These are phyloP conservation scores for Varanus komodoensis DNA, from an alignment of 2,113 vertebrate species.

Conservation along the genomic window DNA sequence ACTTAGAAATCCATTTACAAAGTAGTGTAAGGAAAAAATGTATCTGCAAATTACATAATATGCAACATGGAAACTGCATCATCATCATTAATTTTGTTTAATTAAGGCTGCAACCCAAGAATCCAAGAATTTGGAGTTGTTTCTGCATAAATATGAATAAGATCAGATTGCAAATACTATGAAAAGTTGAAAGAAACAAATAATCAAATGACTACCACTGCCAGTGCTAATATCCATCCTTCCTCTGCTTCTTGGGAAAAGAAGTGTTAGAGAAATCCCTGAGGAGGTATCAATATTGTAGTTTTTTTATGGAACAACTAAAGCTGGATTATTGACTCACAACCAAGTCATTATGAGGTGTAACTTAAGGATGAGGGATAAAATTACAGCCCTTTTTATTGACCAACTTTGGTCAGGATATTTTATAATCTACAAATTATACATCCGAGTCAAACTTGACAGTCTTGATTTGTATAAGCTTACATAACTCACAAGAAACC, in stretches of 20 bases:
- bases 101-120: background rate
- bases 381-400: conserved; percentile 9
- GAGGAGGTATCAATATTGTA: background rate
- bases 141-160: background rate
- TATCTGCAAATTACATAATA: background rate
- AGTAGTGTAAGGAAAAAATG: background rate
- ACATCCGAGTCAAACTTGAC: background rate
- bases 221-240: background rate
- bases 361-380: conserved; percentile 22
- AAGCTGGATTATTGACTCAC: conserved; percentile 2
- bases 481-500: background rate
- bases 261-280: background rate
- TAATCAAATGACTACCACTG: background rate
- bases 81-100: background rate
- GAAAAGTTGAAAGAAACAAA: background rate
- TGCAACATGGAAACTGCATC: conserved; percentile 10
- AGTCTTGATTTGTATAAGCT: background rate
- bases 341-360: conserved; percentile 11
- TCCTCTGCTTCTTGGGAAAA: background rate
- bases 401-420: conserved; percentile 2
- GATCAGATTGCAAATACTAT: background rate
- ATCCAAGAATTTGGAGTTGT: background rate
- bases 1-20: conserved; percentile 22
- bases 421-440: conserved; percentile 18
- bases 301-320: background rate